phyloP scores from a whole-genome alignment of 2,113 vertebrate species.

The Pantherophis guttatus region DNA sequence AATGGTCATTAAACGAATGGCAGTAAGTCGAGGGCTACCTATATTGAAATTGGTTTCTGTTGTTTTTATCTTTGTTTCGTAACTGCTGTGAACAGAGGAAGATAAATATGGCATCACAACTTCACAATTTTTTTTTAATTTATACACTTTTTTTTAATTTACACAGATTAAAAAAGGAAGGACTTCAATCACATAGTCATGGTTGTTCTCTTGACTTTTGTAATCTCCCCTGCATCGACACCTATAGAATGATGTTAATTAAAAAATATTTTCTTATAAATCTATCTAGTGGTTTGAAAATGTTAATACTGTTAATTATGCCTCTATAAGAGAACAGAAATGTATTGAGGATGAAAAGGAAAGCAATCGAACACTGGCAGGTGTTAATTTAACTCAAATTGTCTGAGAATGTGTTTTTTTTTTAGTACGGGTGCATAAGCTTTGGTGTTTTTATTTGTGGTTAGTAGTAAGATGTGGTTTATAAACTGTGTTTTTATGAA shows the following conservation, averaged over 20 bases:
- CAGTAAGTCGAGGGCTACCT: neutral
- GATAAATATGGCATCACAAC: neutral
- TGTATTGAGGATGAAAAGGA: neutral
- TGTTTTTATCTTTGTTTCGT: neutral
- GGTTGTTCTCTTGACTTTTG: neutral
- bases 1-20: neutral
- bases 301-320: neutral
- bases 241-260: neutral
- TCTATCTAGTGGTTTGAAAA: neutral
- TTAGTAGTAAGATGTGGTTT: conserved; percentile 8
- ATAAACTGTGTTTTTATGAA: neutral
- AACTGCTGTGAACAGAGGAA: neutral
- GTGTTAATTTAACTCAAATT: neutral
- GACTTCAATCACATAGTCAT: neutral
- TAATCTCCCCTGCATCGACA: neutral
- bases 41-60: neutral
- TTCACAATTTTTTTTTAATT: neutral
- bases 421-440: neutral
- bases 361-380: neutral
- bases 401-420: neutral
- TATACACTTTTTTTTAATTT: too few species aligned
- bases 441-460: conserved; percentile 6
- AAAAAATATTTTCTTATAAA: neutral
- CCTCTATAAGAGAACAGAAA: neutral
- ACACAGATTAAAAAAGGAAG: neutral